These are phyloP conservation scores for Narcine bancroftii DNA, from an alignment of 2,113 vertebrate species.

Conservation along the genomic window DNA sequence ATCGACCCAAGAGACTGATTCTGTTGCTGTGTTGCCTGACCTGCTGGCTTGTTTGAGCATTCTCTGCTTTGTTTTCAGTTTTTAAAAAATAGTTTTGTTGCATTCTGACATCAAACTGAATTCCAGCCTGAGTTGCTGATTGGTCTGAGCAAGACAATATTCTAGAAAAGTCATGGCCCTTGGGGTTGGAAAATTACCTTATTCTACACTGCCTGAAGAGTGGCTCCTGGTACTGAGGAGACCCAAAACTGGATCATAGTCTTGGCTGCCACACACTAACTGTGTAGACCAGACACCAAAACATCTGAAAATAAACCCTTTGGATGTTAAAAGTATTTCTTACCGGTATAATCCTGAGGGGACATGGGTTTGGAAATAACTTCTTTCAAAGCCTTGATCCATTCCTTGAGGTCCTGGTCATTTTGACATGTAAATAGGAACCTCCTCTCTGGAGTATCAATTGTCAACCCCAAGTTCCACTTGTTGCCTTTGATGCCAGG, in stretches of 20 bases:
- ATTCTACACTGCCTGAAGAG: background rate
- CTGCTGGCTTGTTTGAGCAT: too few species aligned
- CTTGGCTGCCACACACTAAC: too few species aligned
- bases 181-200: background rate
- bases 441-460: constrained; percentile 65
- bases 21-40: too few species aligned
- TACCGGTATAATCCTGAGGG: constrained; percentile 58
- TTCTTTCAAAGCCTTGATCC: constrained; percentile 65
- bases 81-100: too few species aligned
- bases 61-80: too few species aligned
- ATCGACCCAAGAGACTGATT: too few species aligned
- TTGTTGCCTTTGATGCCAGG: constrained; percentile 61
- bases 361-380: constrained; percentile 64
- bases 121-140: background rate
- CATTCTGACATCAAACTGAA: background rate
- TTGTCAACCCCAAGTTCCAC: constrained; percentile 63
- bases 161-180: background rate
- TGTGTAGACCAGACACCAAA: too few species aligned
- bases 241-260: too few species aligned
- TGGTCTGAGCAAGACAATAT: background rate
- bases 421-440: constrained; percentile 79
- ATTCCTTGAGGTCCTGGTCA: constrained; percentile 71
- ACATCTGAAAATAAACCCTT: too few species aligned
- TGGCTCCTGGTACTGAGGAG: background rate
- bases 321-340: constrained; percentile 39